phyloP scores from a whole-genome alignment of 1,140 invertebrate genomes.

The Drosophila nikananu region DNA sequence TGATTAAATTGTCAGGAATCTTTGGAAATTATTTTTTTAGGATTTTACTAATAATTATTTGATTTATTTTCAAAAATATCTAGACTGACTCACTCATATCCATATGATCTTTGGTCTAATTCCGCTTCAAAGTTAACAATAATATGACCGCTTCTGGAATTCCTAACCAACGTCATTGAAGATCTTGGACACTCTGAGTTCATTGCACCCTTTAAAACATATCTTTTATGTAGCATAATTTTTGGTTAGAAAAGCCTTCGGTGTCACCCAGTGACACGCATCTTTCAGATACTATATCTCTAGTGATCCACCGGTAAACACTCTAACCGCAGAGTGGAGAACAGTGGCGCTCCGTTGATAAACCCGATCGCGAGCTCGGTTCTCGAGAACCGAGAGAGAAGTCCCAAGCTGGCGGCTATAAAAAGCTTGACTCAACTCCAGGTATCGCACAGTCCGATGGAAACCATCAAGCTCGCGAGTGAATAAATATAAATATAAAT shows the following conservation, averaged over 20 bases:
- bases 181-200: constrained; percentile 33
- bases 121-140: background rate
- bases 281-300: constrained; percentile 17
- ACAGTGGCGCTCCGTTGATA: constrained; percentile 40
- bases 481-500: constrained; percentile 1
- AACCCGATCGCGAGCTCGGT: constrained; percentile 20
- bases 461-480: constrained; percentile 7
- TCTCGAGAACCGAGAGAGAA: constrained; percentile 23
- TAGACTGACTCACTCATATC: background rate
- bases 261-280: constrained; percentile 65
- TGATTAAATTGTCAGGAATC: background rate
- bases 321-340: constrained; percentile 42
- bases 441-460: constrained; percentile 23
- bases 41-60: background rate
- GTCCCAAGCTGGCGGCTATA: constrained; percentile 27
- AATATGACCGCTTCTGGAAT: constrained; percentile 4
- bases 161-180: constrained; percentile 17
- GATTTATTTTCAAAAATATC: background rate
- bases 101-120: background rate
- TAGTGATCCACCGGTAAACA: constrained; percentile 20
- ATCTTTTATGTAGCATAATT: constrained; percentile 23
- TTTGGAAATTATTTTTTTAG: background rate
- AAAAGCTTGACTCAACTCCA: constrained; percentile 21
- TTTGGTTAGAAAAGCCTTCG: constrained; percentile 17
- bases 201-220: constrained; percentile 36